Percentiles rank a stretch among this genome's conserved stretches.
Conservation (phyloP, 2,888 invertebrate species). For the Busseola fusca region DNA sequence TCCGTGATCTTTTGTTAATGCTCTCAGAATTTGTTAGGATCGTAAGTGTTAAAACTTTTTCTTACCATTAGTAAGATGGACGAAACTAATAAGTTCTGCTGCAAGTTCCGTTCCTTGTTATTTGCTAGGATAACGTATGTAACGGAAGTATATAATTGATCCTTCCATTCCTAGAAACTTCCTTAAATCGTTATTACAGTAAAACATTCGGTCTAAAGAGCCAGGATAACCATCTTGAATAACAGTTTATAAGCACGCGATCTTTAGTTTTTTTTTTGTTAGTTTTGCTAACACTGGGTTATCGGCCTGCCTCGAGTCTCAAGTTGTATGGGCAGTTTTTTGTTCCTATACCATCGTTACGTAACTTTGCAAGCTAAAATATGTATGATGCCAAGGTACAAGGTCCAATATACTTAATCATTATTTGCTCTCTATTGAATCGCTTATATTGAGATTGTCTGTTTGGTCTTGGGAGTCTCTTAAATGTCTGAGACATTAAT, state of each 20-base stretch:
- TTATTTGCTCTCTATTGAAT: conserved; percentile 47
- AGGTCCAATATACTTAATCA: conserved; percentile 43
- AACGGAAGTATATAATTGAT: conserved; percentile 6
- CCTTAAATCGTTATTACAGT: neutral
- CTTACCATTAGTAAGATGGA: neutral
- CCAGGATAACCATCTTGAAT: conserved; percentile 25
- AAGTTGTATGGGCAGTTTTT: conserved; percentile 56
- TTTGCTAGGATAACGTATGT: conserved; percentile 8
- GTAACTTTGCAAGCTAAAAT: conserved; percentile 50
- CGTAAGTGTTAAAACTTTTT: conserved; percentile 10
- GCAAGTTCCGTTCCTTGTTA: neutral
- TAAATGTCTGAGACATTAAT: conserved; percentile 17
- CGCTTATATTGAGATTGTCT: conserved; percentile 18
- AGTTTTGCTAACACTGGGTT: conserved; percentile 62
- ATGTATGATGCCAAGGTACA: conserved; percentile 34
- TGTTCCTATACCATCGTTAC: conserved; percentile 40
- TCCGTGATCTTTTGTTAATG: neutral
- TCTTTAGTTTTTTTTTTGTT: conserved; percentile 61
- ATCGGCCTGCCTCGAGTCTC: conserved; percentile 57
- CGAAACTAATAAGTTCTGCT: neutral
- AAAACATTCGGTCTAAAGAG: conserved; percentile 13
- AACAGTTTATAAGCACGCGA: conserved; percentile 46
- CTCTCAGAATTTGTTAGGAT: neutral
- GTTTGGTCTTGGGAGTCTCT: conserved; percentile 22
- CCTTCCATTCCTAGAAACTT: conserved; percentile 6